Conservation (phyloP, 2,888 invertebrate species). For the Tetragonisca angustula region DNA sequence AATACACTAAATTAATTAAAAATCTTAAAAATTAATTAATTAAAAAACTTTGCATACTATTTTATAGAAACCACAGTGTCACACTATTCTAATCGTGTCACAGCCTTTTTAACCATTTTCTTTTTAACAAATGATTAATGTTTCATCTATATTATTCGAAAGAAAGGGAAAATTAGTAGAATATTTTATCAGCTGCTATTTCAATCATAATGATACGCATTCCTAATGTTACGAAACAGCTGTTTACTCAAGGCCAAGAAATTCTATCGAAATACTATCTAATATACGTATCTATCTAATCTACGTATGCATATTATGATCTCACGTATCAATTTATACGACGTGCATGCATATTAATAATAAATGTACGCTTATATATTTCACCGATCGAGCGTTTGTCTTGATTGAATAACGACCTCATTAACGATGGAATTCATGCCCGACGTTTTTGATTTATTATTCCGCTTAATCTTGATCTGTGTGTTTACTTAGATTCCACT, state of each 20-base stretch:
- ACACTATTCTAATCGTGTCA: too few species aligned
- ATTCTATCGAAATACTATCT: too few species aligned
- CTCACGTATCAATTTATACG: background rate
- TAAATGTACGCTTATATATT: background rate
- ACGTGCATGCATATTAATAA: background rate
- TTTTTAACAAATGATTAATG: too few species aligned
- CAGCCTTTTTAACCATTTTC: too few species aligned
- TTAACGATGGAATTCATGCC: background rate
- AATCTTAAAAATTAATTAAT: too few species aligned
- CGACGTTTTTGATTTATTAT: background rate
- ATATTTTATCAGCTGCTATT: too few species aligned
- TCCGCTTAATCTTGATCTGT: background rate
- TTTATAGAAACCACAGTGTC: too few species aligned
- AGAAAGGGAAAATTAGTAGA: too few species aligned
- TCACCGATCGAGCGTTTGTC: background rate
- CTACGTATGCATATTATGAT: background rate
- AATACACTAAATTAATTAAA: too few species aligned
- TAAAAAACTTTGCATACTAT: too few species aligned
- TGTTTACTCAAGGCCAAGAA: background rate
- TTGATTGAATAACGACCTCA: background rate
- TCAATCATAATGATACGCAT: too few species aligned
- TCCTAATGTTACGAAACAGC: rapidly evolving
- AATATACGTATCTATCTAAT: background rate
- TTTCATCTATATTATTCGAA: too few species aligned
- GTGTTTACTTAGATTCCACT: background rate